Percentiles rank a stretch among this genome's conserved stretches.
Evolutionary conservation across 2,888 invertebrate genomes (phyloP).

Genomic region (Coenonympha arcania): DNA sequence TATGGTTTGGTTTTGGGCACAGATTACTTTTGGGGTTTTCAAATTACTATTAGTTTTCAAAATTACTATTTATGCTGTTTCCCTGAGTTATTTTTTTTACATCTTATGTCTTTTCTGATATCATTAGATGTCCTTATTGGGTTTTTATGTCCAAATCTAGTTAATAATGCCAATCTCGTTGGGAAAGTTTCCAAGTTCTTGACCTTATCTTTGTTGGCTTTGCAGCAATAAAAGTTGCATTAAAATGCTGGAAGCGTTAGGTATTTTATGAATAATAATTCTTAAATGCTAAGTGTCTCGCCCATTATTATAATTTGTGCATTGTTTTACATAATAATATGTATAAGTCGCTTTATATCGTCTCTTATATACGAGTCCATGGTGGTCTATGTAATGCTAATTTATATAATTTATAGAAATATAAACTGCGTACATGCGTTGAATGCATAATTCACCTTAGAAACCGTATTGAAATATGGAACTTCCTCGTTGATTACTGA

Average conservation of each 20-base stretch:
- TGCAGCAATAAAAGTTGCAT: conserved; percentile 10
- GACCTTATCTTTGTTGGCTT: conserved; percentile 23
- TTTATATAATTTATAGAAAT: conserved; percentile 1
- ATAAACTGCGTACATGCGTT: not conserved
- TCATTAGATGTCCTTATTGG: no score
- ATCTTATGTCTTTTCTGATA: no score
- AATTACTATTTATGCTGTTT: no score
- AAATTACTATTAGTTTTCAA: no score
- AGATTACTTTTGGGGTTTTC: not conserved
- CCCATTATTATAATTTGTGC: conserved; percentile 31
- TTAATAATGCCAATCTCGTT: conserved; percentile 6
- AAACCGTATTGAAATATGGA: not conserved
- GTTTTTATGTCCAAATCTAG: not conserved
- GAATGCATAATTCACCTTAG: not conserved
- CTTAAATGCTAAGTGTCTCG: conserved; percentile 25
- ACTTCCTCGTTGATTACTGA: not conserved
- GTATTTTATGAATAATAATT: conserved; percentile 29
- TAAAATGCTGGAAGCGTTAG: conserved; percentile 24
- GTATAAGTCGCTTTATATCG: conserved; percentile 12
- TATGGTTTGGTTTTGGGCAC: not conserved
- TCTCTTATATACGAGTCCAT: not conserved
- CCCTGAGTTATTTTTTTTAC: no score
- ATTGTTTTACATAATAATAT: conserved; percentile 17
- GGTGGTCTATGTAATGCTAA: not conserved
- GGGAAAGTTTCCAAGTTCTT: conserved; percentile 17